Conservation (phyloP, 2,888 invertebrate species). For the Tribolium freemani region DNA sequence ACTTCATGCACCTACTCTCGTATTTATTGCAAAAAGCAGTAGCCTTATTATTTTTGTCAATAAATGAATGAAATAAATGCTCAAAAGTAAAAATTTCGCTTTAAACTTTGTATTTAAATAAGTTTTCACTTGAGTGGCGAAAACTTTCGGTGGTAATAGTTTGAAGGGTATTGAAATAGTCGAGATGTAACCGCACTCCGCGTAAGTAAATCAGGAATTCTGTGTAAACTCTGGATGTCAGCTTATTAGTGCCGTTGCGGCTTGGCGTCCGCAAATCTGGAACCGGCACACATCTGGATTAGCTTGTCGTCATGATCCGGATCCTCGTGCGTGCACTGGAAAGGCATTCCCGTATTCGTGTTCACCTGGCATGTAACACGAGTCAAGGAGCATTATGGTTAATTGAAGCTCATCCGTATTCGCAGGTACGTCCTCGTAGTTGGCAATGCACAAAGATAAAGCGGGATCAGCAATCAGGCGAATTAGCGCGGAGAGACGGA, state of each 20-base stretch:
- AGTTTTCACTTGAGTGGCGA: too few species aligned
- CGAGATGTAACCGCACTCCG: too few species aligned
- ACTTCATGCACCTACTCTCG: too few species aligned
- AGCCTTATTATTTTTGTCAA: neutral
- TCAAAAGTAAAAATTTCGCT: too few species aligned
- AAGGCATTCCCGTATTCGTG: slow-evolving; percentile 28
- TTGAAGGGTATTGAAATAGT: too few species aligned
- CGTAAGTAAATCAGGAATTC: neutral
- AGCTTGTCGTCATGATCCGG: neutral
- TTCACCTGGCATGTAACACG: slow-evolving; percentile 51
- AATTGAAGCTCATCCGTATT: slow-evolving; percentile 65
- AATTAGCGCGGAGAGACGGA: slow-evolving; percentile 59
- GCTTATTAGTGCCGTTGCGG: slow-evolving; percentile 3
- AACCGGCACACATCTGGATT: slow-evolving; percentile 10
- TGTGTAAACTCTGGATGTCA: neutral
- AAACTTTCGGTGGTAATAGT: too few species aligned
- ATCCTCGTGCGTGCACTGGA: neutral
- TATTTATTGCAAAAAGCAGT: neutral
- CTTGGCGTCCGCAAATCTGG: slow-evolving; percentile 7
- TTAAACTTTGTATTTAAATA: too few species aligned
- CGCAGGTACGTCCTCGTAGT: slow-evolving; percentile 60
- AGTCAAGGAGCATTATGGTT: slow-evolving; percentile 65
- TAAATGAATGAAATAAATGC: too few species aligned
- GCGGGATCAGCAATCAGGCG: slow-evolving; percentile 66
- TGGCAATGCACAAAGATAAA: slow-evolving; percentile 65